Percentiles rank a stretch among this genome's conserved stretches.
phyloP scores from a whole-genome alignment of 2,888 invertebrate species.

The Ptilodon capucinus region DNA sequence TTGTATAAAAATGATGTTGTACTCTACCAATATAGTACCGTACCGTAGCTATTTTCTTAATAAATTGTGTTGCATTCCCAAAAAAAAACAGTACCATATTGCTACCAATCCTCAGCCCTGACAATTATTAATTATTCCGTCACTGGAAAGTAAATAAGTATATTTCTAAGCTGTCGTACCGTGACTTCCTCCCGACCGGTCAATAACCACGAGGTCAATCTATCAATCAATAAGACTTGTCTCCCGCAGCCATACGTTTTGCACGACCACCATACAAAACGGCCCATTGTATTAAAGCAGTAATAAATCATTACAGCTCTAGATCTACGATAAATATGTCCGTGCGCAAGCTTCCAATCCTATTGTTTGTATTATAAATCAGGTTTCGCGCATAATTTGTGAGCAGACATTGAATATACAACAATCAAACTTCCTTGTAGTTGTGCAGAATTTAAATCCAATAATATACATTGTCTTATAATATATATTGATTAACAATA shows the following conservation, averaged over 20 bases:
- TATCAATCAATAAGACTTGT: slow-evolving; percentile 23
- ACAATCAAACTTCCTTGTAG: not conserved
- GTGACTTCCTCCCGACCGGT: slow-evolving; percentile 25
- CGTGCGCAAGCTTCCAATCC: slow-evolving; percentile 18
- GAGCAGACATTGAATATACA: not conserved
- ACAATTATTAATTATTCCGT: not conserved
- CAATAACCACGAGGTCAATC: slow-evolving; percentile 18
- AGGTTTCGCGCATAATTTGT: slow-evolving; percentile 4
- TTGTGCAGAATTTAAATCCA: not conserved
- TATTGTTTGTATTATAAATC: slow-evolving; percentile 28
- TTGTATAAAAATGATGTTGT: too few relatives aligned
- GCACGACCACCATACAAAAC: slow-evolving; percentile 23
- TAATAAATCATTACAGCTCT: slow-evolving; percentile 42
- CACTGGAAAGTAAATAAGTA: not conserved
- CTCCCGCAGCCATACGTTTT: slow-evolving; percentile 3
- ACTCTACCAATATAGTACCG: too few relatives aligned
- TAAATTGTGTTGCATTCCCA: too few relatives aligned
- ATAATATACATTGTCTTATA: too few relatives aligned
- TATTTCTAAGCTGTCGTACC: slow-evolving; percentile 11
- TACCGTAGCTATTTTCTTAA: too few relatives aligned
- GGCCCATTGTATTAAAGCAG: slow-evolving; percentile 38
- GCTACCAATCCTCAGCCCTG: too few relatives aligned
- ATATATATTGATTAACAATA: not conserved
- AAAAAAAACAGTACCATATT: too few relatives aligned
- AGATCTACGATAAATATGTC: slow-evolving; percentile 37